Base-by-base conservation (phyloP, 2,113 vertebrate species). In the Zosterops pallidus region DNA sequence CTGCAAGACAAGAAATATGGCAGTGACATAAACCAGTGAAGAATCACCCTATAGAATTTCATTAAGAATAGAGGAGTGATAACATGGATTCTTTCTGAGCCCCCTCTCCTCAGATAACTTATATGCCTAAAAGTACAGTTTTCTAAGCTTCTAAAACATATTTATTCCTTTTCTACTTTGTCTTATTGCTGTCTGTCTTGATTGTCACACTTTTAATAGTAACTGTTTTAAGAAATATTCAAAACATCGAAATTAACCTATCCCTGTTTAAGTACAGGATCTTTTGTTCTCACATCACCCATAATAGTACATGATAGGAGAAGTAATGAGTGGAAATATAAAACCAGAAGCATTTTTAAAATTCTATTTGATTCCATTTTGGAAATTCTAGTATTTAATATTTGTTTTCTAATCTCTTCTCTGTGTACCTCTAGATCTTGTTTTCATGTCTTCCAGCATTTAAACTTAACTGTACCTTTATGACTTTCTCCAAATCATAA, bases 201-300 rank as follows among this genome's bases (percentile, higher is more conserved):
- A 46, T 22, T 74, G 6, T 47, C 11, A 20, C 9, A 56, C 23
- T 76, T 77, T 31, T 2, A n/a, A 37, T 17, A 37, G 4, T 4
- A 56, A 29, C 1, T 50, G 20, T 62, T 77, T 39, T 14, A 41
- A n/a, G 1, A 77, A 72, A 49, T 11, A 57, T 7, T 79, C 20
- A 75, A 14, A 52, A 60, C 8, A 31, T 3, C 47, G 4, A 39
- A 67, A 31, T 14, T 21, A 70, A 23, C 8, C 5, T 52, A 17
- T 24, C 4, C 16, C 11, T 49, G 3, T 35, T 63, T 31, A 41
- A 1, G 1, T 5, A 68, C 28, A 4, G 1, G n/a, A 29, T 0
- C 5, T 42, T 65, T 81, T 59, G 4, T 64, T 47, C 63, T 49
- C 20, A 49, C 15, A 31, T 29, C 2, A 1, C 12, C 7, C 57